Conservation (phyloP, 2,113 vertebrate genomes). For the Oryzias javanicus region DNA sequence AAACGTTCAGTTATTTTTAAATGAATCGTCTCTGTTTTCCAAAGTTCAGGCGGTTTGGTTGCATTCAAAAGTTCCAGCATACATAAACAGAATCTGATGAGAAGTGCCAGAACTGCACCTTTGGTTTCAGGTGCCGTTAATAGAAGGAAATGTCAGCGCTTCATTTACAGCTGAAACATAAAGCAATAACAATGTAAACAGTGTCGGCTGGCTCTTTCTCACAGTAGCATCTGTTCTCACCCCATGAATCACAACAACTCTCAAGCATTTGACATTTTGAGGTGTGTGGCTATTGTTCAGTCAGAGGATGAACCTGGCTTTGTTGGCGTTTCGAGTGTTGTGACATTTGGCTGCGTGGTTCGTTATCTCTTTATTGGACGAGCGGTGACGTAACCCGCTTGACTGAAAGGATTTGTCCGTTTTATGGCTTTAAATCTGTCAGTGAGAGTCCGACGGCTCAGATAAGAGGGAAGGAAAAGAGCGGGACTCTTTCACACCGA, state of each 20-base stretch:
- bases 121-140: neutral
- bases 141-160: neutral
- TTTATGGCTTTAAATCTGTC: slow-evolving; percentile 19
- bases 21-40: neutral
- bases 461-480: slow-evolving; percentile 22
- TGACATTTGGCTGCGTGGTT: slow-evolving; percentile 17
- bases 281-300: neutral
- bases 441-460: slow-evolving; percentile 5
- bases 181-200: neutral
- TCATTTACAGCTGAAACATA: neutral
- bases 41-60: neutral
- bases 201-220: neutral
- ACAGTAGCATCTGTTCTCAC: neutral
- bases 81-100: neutral
- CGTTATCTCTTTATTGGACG: slow-evolving; percentile 13
- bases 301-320: neutral
- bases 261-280: slow-evolving; percentile 18
- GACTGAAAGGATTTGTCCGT: slow-evolving; percentile 1
- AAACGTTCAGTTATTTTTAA: neutral
- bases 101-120: neutral
- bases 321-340: slow-evolving; percentile 11
- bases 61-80: neutral
- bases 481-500: neutral
- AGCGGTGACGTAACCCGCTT: slow-evolving; percentile 16
- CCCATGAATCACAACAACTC: neutral